Base-by-base conservation (phyloP, 1,140 invertebrate species). In the Capitella teleta region DNA sequence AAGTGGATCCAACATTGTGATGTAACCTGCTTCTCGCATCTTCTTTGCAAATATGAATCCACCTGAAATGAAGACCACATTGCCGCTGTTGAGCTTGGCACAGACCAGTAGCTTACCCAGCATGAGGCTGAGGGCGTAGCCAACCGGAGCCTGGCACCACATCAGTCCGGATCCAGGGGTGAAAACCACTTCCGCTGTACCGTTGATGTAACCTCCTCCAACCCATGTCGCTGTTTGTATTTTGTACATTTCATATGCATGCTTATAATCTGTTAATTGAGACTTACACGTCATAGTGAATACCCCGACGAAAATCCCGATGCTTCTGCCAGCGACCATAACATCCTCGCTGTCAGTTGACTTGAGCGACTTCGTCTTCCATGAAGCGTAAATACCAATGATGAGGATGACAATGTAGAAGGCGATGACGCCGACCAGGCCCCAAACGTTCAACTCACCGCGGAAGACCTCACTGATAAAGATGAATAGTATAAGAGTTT, bases 11-110 rank as follows among this genome's bases (percentile, higher is more conserved):
- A 98, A 71, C 94, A 98, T 97, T 8, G 94, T 98, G 32, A 98
- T 84, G 94, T 58, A 98, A 46, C 92, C 93, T 72, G 95, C 85
- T 68, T 87, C 80, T 57, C 95, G 77, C 94, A 98, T 98, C 59
- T 88, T 87, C 70, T 91, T 91, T 44, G 94, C 94, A 75, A 98
- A 98, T 69, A 98, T 92, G 57, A 95, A 81, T n/a, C 94, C 94
- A 60, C 93, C 91, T 91, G 66, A 30, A 67, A 38, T 44, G 21
- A 45, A 44, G n/a, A n/a, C n/a, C n/a, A n/a, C n/a, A n/a, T n/a
- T n/a, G n/a, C n/a, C n/a, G n/a, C 10, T n/a, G 10, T n/a, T 41
- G 19, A 12, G 19, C 12, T n/a, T 41, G 10, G 19, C 18, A 10
- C 18, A 41, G 19, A 41, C 38, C 12, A 41, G 19, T 1, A 36